Evolutionary conservation across 1,140 invertebrate species (phyloP).

Genomic region (Brachionus koreanus): DNA sequence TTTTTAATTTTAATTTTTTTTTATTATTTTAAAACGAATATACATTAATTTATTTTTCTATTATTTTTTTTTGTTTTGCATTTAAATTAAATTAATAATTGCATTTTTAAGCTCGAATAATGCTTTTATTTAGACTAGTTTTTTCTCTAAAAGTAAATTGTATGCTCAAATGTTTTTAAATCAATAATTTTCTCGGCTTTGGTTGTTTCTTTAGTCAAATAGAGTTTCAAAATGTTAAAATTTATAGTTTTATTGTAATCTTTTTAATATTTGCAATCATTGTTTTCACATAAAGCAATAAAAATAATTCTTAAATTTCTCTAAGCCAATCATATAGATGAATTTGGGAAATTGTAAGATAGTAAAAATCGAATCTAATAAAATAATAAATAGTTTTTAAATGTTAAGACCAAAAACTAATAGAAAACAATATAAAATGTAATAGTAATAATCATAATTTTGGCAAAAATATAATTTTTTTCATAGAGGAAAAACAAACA

Average conservation of each 20-base stretch:
- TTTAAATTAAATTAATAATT: slow-evolving; percentile 1
- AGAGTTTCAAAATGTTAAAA: slow-evolving; percentile 4
- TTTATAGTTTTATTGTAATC: slow-evolving; percentile 10
- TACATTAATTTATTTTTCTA: slow-evolving; percentile 1
- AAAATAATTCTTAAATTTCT: neutral
- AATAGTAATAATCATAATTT: slow-evolving; percentile 11
- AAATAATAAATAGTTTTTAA: slow-evolving; percentile 7
- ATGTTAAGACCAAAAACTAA: neutral
- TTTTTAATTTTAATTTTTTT: neutral
- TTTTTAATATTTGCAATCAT: slow-evolving; percentile 10
- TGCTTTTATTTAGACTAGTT: neutral
- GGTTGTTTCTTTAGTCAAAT: neutral
- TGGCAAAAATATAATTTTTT: slow-evolving; percentile 9
- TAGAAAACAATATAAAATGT: slow-evolving; percentile 10
- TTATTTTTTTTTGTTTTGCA: neutral
- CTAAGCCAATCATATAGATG: neutral
- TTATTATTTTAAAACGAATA: neutral
- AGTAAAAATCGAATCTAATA: slow-evolving; percentile 9
- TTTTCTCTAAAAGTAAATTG: neutral
- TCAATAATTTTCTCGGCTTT: neutral
- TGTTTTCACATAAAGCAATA: neutral
- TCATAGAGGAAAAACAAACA: slow-evolving; percentile 7
- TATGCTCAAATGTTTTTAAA: neutral
- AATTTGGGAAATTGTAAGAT: neutral
- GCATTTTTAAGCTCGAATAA: neutral